Percentiles rank a stretch among this genome's conserved stretches.
Evolutionary conservation across 2,888 invertebrate genomes (phyloP).

Genomic region (Trissolcus japonicus): DNA sequence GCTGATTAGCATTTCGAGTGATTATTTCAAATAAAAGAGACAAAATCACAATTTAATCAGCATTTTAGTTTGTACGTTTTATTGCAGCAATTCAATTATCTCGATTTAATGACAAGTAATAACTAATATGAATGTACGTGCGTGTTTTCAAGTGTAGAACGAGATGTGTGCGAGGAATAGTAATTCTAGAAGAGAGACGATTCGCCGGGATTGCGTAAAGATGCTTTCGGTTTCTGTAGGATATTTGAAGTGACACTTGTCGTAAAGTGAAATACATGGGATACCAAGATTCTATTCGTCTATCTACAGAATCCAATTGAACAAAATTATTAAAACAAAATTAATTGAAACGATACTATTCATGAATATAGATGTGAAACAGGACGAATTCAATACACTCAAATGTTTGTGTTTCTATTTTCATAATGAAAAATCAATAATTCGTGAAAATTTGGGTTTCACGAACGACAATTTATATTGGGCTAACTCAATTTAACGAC

Average conservation of each 20-base stretch:
- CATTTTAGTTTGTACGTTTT: not conserved
- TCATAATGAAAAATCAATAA: too few species aligned
- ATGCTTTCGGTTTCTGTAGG: not conserved
- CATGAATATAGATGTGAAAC: too few species aligned
- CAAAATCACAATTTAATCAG: too few species aligned
- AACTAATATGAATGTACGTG: slow-evolving; percentile 1
- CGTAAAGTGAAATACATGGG: not conserved
- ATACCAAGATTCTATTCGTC: too few species aligned
- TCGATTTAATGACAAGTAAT: slow-evolving; percentile 1
- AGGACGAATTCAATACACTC: too few species aligned
- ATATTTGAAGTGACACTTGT: not conserved
- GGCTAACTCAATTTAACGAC: too few species aligned
- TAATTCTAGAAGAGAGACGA: not conserved
- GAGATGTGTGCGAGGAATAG: not conserved
- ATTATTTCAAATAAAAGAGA: not conserved
- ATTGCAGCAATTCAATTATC: not conserved
- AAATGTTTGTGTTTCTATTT: too few species aligned
- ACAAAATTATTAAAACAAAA: too few species aligned
- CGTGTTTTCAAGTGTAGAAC: not conserved
- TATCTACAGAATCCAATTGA: too few species aligned
- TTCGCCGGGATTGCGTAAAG: not conserved
- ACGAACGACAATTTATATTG: too few species aligned
- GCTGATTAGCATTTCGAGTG: not conserved
- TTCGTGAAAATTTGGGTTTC: too few species aligned
- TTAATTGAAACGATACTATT: too few species aligned